Evolutionary conservation across 2,888 invertebrate species (phyloP).

Genomic region (Epistrophella euchroma): DNA sequence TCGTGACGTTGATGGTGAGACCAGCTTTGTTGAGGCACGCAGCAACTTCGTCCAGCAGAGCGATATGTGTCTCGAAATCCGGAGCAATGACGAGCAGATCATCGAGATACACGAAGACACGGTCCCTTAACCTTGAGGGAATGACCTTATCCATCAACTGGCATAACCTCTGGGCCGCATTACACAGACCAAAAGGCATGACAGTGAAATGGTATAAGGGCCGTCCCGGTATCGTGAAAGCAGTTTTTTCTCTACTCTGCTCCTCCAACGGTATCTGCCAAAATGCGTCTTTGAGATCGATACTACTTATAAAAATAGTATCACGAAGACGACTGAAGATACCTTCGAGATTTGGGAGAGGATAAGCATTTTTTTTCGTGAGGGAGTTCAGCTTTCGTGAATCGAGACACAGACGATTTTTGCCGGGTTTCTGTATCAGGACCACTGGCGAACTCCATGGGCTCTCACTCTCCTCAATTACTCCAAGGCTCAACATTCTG

Average conservation of each 20-base stretch:
- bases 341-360: background rate
- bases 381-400: background rate
- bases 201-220: too few species aligned
- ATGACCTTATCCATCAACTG: slow-evolving; percentile 71
- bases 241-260: slow-evolving; percentile 4
- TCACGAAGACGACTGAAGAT: background rate
- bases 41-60: slow-evolving; percentile 43
- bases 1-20: slow-evolving; percentile 47
- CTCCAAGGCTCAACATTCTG: slow-evolving; percentile 21
- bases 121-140: slow-evolving; percentile 33
- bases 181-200: background rate
- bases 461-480: slow-evolving; percentile 16
- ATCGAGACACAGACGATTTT: background rate
- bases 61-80: slow-evolving; percentile 22
- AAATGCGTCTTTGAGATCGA: background rate
- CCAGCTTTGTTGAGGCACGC: slow-evolving; percentile 46
- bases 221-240: slow-evolving; percentile 67
- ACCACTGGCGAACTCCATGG: slow-evolving; percentile 23
- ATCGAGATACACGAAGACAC: background rate
- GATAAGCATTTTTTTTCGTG: background rate
- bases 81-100: background rate
- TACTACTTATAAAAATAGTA: background rate
- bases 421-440: slow-evolving; percentile 4
- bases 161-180: slow-evolving; percentile 40
- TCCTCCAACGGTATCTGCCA: background rate